Evolutionary conservation across 2,797 vertebrate species (phyloP).

Genomic region (Clarias platycephalus): DNA sequence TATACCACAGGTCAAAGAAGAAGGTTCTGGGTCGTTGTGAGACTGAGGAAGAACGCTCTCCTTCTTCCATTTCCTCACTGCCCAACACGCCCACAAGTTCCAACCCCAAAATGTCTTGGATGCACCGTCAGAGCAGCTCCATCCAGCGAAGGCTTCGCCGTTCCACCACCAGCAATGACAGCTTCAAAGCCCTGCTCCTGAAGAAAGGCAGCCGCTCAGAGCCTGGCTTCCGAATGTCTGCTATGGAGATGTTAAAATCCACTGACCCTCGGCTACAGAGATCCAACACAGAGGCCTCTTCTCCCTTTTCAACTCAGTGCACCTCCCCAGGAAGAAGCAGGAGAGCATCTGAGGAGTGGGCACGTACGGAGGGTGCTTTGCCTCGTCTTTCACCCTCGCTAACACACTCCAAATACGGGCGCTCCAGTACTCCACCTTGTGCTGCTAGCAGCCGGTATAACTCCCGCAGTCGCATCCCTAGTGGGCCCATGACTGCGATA

Average conservation of each 20-base stretch:
- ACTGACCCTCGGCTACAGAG: slow-evolving; percentile 73
- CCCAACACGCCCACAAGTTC: slow-evolving; percentile 74
- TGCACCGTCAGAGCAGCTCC: slow-evolving; percentile 74
- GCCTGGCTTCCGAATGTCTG: slow-evolving; percentile 83
- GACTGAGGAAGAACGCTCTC: slow-evolving; percentile 75
- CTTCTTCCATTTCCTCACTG: slow-evolving; percentile 66
- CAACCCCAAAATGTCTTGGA: slow-evolving; percentile 62
- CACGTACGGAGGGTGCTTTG: slow-evolving; percentile 76
- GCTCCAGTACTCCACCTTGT: slow-evolving; percentile 85
- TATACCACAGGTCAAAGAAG: slow-evolving; percentile 86
- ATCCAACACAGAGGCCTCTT: slow-evolving; percentile 53
- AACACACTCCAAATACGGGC: slow-evolving; percentile 69
- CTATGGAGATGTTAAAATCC: slow-evolving; percentile 83
- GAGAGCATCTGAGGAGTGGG: slow-evolving; percentile 79
- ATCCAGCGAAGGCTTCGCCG: slow-evolving; percentile 80
- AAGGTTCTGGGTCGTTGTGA: slow-evolving; percentile 90
- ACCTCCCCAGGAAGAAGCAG: slow-evolving; percentile 64
- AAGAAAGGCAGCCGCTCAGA: slow-evolving; percentile 84
- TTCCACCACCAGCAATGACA: slow-evolving; percentile 83
- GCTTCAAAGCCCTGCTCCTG: slow-evolving; percentile 91
- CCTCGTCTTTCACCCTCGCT: slow-evolving; percentile 72
- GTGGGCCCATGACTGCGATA: slow-evolving; percentile 90
- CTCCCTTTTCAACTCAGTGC: slow-evolving; percentile 28
- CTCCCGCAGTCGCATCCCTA: slow-evolving; percentile 80
- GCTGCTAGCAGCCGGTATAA: slow-evolving; percentile 87